Evolutionary conservation across 2,888 invertebrate genomes (phyloP), one percentile per base, ranked within the genome.

Genomic region (Lordiphosa fenestrarum): DNA sequence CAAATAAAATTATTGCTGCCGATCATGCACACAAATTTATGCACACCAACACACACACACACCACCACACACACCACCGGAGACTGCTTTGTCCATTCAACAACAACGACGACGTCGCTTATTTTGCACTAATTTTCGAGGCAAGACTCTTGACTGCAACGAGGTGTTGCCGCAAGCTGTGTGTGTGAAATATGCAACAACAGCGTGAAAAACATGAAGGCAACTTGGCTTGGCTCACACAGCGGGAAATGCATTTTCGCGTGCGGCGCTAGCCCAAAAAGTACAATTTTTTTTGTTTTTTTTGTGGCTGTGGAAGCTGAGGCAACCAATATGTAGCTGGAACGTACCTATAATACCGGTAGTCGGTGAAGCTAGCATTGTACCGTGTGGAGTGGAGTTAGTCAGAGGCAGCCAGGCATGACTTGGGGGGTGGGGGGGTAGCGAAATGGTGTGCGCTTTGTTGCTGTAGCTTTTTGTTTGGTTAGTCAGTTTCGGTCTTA

Each of bases 1-100:
- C 85, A 84, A 84, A 84, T 84, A 84, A 84, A 84, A 82, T 83
- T 82, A 83, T 82, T 81, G 80, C 84, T 71, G 81, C 84, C 83
- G 83, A 80, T 84, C 80, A 80, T 84, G 80, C 80, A 84, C 82
- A 75, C 72, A 81, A 78, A 84, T 78, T 78, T 78, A 78, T 84
- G 81, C 77, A 56, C 76, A 70, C 59, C 55, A 60, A 70, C 53
- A 53, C 40, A 50, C 4, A 54, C 37, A 54, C 12, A 40, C 25
- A 50, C 51, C 33, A 48, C 23, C 39, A 30, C 37, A 42, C 33
- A 41, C 64, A 49, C 41, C 19, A 19, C 19, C 19, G 19, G 19
- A 19, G 19, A 19, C 19, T 19, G 19, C 19, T 19, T 48, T 52
- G 37, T 53, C 40, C 19, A 19, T 19, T 19, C 19, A 19, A 19